Base-by-base conservation (phyloP, 2,888 invertebrate genomes). In the Selenia dentaria region DNA sequence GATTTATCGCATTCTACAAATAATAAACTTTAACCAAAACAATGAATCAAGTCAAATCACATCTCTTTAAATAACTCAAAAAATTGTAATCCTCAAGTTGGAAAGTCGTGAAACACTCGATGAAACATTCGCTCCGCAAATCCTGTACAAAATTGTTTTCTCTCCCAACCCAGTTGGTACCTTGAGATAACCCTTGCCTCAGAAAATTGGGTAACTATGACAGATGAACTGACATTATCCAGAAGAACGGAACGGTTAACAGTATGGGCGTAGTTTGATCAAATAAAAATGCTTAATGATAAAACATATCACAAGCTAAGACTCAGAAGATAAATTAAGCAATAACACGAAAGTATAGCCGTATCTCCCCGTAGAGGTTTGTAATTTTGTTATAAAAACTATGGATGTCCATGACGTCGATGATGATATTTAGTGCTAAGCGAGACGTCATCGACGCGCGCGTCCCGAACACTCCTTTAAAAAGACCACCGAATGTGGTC, bases 121-220 rank as follows among this genome's bases (percentile, higher is more conserved):
- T 69, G 70, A 71, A 63, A 61, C 58, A 62, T 41, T 59, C 51
- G 54, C 54, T 55, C 52, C 52, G 54, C 57, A 68, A 70, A 70
- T 67, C 66, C 62, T 62, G 55, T 63, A 62, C 67, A 59, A 73
- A 72, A 72, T 74, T 72, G 69, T 69, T 70, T 73, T 63, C 48
- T 28, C 49, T 47, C 54, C 41, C 54, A 54, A 55, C 61, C 58
- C 54, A 59, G 57, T 64, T 61, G 55, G 58, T 51, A 57, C 57
- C 58, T 58, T 56, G 48, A 57, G 62, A 62, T 62, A 69, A 68
- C 70, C 70, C 66, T 70, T 64, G 67, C 79, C 70, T 68, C 67
- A 55, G 65, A 65, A 74, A 67, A 70, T 70, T 68, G 65, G 54
- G 70, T 74, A 83, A 83, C 80, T 79, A 83, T 81, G 82, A 83